Evolutionary conservation across 2,888 invertebrate species (phyloP).

Genomic region (Drosophila falleni): DNA sequence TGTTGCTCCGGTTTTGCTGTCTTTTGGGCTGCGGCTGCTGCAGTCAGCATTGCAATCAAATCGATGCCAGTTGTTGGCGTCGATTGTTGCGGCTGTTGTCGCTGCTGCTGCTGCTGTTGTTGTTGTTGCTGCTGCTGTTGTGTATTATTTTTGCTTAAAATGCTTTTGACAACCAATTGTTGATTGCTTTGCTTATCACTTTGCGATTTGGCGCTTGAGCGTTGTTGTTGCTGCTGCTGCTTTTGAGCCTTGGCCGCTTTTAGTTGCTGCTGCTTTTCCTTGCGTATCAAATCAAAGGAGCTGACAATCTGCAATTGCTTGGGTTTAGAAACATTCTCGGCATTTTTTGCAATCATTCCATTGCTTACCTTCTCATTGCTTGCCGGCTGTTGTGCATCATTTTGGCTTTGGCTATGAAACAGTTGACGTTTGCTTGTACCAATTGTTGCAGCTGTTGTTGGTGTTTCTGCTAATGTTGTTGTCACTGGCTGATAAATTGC

Average conservation of each 20-base stretch:
- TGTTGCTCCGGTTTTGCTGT: constrained; percentile 47
- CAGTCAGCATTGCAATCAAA: constrained; percentile 74
- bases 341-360: neutral
- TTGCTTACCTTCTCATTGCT: constrained; percentile 77
- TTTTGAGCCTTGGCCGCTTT: constrained; percentile 73
- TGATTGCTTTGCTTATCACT: constrained; percentile 73
- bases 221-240: constrained; percentile 65
- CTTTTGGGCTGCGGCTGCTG: constrained; percentile 68
- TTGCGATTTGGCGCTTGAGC: constrained; percentile 78
- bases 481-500: constrained; percentile 12
- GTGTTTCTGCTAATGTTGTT: constrained; percentile 19
- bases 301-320: constrained; percentile 74
- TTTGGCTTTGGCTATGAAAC: constrained; percentile 85
- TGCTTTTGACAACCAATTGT: constrained; percentile 59
- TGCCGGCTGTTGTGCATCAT: constrained; percentile 75
- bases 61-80: constrained; percentile 66
- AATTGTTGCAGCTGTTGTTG: constrained; percentile 22
- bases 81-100: constrained; percentile 40
- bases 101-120: constrained; percentile 47
- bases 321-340: constrained; percentile 32
- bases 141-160: constrained; percentile 46
- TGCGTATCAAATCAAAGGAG: constrained; percentile 83
- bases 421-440: constrained; percentile 81
- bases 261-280: constrained; percentile 82
- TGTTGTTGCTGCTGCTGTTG: constrained; percentile 45